Percentiles rank a stretch among this genome's conserved stretches.
These are phyloP conservation scores for Bhutanitis thaidina DNA, from an alignment of 2,888 invertebrate genomes.

Conservation along the genomic window DNA sequence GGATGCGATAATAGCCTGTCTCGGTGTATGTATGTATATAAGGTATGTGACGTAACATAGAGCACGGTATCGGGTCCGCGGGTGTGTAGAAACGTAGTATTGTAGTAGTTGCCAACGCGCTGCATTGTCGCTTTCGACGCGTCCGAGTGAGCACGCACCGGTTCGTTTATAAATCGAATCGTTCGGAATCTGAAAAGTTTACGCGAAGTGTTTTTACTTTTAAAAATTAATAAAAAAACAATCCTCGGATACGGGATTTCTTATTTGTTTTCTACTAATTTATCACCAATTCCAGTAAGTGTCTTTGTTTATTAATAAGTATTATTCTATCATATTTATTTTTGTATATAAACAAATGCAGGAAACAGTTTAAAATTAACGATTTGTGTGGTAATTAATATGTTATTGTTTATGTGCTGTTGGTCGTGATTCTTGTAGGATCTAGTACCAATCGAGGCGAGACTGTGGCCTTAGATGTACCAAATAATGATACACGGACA, in stretches of 20 bases:
- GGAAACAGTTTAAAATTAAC: not conserved
- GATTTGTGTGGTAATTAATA: not conserved
- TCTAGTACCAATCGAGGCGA: not conserved
- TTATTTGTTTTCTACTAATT: not conserved
- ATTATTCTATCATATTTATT: not conserved
- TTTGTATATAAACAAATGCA: not conserved
- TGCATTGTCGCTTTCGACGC: slow-evolving; percentile 6
- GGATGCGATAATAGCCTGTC: slow-evolving; percentile 9
- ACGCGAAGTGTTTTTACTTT: slow-evolving; percentile 10
- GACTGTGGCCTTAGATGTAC: slow-evolving; percentile 7
- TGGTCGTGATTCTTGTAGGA: slow-evolving; percentile 5
- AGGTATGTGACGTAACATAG: slow-evolving; percentile 15
- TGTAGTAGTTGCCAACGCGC: not conserved
- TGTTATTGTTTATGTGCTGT: slow-evolving; percentile 1
- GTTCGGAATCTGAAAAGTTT: not conserved
- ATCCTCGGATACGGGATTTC: not conserved
- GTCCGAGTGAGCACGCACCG: not conserved
- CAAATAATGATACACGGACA: slow-evolving; percentile 2
- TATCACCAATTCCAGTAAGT: not conserved
- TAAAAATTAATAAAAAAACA: not conserved
- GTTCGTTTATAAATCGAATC: not conserved
- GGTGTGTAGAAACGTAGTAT: not conserved
- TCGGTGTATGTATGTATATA: slow-evolving; percentile 6
- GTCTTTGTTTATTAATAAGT: not conserved
- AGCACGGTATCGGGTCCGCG: slow-evolving; percentile 8